These are phyloP conservation scores for Cephus cinctus DNA, from an alignment of 1,140 invertebrate genomes.

Conservation along the genomic window DNA sequence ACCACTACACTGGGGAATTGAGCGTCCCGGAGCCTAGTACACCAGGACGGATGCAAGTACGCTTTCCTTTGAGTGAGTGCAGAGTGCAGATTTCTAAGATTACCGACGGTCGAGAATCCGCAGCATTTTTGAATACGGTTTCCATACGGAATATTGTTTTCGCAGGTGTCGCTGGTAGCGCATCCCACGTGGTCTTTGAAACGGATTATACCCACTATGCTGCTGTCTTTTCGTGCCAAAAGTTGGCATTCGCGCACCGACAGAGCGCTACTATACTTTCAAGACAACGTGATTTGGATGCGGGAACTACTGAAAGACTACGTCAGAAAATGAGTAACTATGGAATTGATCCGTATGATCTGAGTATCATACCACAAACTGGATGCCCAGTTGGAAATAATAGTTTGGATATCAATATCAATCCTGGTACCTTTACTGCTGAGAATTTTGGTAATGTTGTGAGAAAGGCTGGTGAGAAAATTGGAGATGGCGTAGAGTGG, in stretches of 20 bases:
- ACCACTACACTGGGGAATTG: constrained; percentile 72
- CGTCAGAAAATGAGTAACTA: constrained; percentile 61
- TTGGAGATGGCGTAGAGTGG: constrained; percentile 66
- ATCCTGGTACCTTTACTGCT: constrained; percentile 72
- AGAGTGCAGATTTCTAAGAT: background rate
- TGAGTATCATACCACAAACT: constrained; percentile 72
- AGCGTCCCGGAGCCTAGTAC: constrained; percentile 66
- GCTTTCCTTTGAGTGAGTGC: constrained; percentile 80
- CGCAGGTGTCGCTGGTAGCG: constrained; percentile 71
- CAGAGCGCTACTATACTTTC: constrained; percentile 78
- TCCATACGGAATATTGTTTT: constrained; percentile 14
- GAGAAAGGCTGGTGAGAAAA: constrained; percentile 69
- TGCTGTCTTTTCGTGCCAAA: constrained; percentile 79
- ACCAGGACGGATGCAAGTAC: constrained; percentile 69
- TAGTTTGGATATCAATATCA: constrained; percentile 70
- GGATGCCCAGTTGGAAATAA: constrained; percentile 63
- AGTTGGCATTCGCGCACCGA: constrained; percentile 69
- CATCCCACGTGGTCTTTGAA: constrained; percentile 70
- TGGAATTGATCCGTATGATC: constrained; percentile 71
- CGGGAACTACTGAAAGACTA: constrained; percentile 66
- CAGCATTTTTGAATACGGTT: background rate
- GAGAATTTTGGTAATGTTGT: constrained; percentile 69
- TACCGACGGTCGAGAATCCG: background rate
- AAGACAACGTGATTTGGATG: constrained; percentile 67
- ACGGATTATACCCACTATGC: constrained; percentile 77